Evolutionary conservation across 2,797 vertebrate species (phyloP), one percentile per base, ranked within the genome.

Genomic region (Silurus lanzhouensis): DNA sequence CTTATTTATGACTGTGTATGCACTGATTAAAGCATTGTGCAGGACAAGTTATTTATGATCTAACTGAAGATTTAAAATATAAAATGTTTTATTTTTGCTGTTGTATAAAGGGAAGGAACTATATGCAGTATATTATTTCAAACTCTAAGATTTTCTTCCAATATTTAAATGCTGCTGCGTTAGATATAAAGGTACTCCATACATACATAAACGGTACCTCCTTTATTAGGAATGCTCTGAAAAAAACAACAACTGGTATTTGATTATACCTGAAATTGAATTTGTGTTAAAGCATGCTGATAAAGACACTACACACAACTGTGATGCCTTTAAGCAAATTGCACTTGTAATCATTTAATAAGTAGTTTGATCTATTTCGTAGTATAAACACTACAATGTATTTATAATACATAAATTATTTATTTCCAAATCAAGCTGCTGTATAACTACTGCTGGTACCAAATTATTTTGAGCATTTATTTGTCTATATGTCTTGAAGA

Each of bases 251-350:
- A n/a, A n/a, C n/a, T n/a, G n/a, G n/a, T n/a, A n/a, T n/a, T n/a
- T n/a, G n/a, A n/a, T n/a, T n/a, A n/a, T n/a, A n/a, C n/a, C 67
- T 85, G 70, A 85, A 79, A 46, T 9, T 19, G 22, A 46, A 81
- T 25, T 17, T 81, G 7, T 25, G 8, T 68, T 78, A 61, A 81
- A 81, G 7, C 14, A 83, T 19, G 3, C 14, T 68, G 9, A 48
- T 38, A 13, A 78, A 78, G n/a, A 63, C 15, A 19, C 68, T 66
- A 19, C n/a, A 44, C 44, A 64, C 52, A 68, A n/a, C 6, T 27
- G 46, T 63, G 22, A 7, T 70, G 66, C 3, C 57, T 44, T 20
- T 0, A 27, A 79, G 27, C n/a, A 31, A 52, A 52, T 6, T 57
- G 68, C 60, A 81, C 14, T 57, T 72, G n/a, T 63, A 71, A 25